These are phyloP conservation scores for Drosophila recens DNA, from an alignment of 2,888 invertebrate species.

Conservation along the genomic window DNA sequence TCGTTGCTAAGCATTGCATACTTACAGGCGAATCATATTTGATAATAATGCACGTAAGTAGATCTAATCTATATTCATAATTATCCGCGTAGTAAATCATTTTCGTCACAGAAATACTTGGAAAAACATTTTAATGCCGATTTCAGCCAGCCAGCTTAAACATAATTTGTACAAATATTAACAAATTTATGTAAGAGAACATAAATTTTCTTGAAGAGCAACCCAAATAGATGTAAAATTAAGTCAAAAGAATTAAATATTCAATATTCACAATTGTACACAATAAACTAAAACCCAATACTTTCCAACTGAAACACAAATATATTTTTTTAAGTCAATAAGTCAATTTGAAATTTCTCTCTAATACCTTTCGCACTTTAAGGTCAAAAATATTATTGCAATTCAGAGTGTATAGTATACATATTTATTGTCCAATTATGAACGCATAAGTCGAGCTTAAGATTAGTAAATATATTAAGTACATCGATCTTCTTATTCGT, in stretches of 20 bases:
- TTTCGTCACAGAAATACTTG: neutral
- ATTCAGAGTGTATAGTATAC: constrained; percentile 37
- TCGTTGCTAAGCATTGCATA: constrained; percentile 27
- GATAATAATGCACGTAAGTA: neutral
- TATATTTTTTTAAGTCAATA: neutral
- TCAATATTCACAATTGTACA: too few relatives aligned
- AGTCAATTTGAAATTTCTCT: too few relatives aligned
- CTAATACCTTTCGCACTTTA: neutral
- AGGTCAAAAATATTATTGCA: neutral
- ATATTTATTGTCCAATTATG: constrained; percentile 70
- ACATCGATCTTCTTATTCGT: constrained; percentile 5
- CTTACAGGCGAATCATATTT: constrained; percentile 22
- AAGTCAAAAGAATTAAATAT: too few relatives aligned
- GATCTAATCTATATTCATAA: neutral
- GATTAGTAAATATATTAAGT: constrained; percentile 26
- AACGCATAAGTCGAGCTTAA: constrained; percentile 49
- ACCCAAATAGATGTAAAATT: too few relatives aligned
- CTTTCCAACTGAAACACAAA: neutral
- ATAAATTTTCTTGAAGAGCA: neutral
- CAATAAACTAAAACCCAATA: neutral
- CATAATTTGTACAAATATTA: neutral
- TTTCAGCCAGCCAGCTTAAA: neutral
- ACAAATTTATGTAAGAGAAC: neutral
- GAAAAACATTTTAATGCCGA: neutral
- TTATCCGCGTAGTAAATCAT: constrained; percentile 1